phyloP scores from a whole-genome alignment of 2,888 invertebrate species.

The Rhagonycha lutea region DNA sequence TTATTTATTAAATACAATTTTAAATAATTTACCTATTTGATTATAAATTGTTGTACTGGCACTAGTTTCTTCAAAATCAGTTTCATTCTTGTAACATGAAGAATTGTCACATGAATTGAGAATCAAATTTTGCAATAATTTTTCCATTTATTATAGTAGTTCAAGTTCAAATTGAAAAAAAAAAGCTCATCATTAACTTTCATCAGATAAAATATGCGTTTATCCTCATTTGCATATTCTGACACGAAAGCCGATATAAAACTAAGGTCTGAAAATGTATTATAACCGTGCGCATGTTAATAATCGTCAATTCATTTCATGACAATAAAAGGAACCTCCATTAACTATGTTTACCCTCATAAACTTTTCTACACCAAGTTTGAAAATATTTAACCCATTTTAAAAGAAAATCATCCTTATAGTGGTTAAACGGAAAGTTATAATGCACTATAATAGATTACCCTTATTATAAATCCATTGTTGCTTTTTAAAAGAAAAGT shows the following conservation, averaged over 20 bases:
- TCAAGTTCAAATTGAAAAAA: background rate
- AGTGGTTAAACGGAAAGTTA: background rate
- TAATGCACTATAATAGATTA: background rate
- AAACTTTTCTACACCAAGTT: constrained; percentile 11
- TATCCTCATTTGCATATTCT: constrained; percentile 3
- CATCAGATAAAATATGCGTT: background rate
- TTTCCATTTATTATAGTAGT: background rate
- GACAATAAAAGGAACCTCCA: constrained; percentile 12
- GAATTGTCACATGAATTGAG: background rate
- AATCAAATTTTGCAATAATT: background rate
- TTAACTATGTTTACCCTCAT: constrained; percentile 21
- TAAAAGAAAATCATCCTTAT: background rate
- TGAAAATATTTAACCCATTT: constrained; percentile 4
- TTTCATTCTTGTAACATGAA: background rate
- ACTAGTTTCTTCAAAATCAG: too few species aligned
- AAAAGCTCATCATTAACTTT: background rate
- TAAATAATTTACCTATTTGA: background rate
- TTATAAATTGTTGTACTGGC: background rate
- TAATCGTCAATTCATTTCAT: constrained; percentile 14
- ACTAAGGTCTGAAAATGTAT: constrained; percentile 17
- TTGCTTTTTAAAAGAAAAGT: background rate
- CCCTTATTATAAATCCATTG: background rate
- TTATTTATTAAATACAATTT: too few species aligned
- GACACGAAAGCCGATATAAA: constrained; percentile 9
- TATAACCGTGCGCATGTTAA: constrained; percentile 25